These are phyloP conservation scores for Molossus molossus DNA, from an alignment of 2,797 vertebrate genomes.

Conservation along the genomic window DNA sequence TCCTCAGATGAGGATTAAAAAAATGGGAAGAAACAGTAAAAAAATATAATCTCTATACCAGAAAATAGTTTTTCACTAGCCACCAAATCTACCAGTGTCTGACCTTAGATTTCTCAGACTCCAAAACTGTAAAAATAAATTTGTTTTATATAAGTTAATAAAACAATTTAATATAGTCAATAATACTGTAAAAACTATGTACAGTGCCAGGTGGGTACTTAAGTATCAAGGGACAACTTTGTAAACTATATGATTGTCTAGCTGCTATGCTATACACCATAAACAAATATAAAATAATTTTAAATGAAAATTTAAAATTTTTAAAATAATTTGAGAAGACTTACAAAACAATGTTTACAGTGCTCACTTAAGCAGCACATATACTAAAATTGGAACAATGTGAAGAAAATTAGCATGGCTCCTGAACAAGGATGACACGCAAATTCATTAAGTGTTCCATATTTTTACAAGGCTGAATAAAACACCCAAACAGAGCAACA, in stretches of 20 bases:
- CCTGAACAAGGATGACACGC: no score
- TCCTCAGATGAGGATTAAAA: no score
- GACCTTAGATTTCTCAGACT: not conserved
- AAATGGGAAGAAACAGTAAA: not conserved
- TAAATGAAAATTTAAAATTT: not conserved
- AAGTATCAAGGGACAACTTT: not conserved
- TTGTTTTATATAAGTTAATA: not conserved
- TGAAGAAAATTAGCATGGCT: no score
- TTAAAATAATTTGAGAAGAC: not conserved
- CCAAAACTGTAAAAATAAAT: not conserved
- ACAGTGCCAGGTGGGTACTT: not conserved
- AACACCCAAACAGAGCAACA: no score
- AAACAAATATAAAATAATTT: not conserved
- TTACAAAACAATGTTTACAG: not conserved
- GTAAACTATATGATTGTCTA: not conserved
- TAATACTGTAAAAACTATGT: not conserved
- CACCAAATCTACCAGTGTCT: not conserved
- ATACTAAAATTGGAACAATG: no score
- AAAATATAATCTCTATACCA: not conserved
- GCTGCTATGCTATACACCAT: not conserved
- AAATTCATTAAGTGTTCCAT: no score
- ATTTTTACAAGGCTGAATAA: no score
- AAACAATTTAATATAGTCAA: not conserved
- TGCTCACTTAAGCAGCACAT: no score
- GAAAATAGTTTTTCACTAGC: not conserved